Evolutionary conservation across 2,888 invertebrate genomes (phyloP), one percentile per base, ranked within the genome.

Genomic region (Lasius fuliginosus): DNA sequence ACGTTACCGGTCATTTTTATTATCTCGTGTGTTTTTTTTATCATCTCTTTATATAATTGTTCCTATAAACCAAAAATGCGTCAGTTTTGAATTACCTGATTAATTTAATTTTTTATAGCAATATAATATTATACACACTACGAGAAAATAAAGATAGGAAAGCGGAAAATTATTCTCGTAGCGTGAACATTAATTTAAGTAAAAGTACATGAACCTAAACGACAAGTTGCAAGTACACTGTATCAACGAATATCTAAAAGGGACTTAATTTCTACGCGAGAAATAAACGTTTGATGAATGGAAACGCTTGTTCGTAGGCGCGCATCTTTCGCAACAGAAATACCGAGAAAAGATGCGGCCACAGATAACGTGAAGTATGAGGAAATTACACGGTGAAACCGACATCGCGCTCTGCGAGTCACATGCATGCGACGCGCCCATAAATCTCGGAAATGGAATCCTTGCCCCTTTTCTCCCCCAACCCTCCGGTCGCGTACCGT

Each of bases 361-460:
- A 79, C 79, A 53, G 85, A 84, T 85, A 83, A 53, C 82, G 74
- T 49, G 86, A 77, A 87, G 85, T 89, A 83, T 89, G 89, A 91
- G 89, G 90, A 91, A 89, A 91, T 90, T 89, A 91, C 53, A 53
- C 87, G 81, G 73, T 67, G 79, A 85, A 62, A 71, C 73, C 75
- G 64, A 74, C 58, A 82, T 82, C 77, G 81, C 74, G 79, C 74
- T 53, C 53, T 79, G 67, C 68, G 62, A 86, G 84, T 89, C 88
- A 84, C 85, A 85, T 88, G 82, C 85, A 84, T 87, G 90, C 88
- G 89, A 87, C 87, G 85, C 86, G 84, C 87, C 88, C 91, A 92
- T 93, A 92, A 92, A 93, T 93, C 92, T 88, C 89, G 88, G 86
- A 89, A 93, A 93, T 93, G 92, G 86, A 82, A 81, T 86, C 68